Conservation (phyloP, 2,113 vertebrate species). For the Trochalopteron elliotii region DNA sequence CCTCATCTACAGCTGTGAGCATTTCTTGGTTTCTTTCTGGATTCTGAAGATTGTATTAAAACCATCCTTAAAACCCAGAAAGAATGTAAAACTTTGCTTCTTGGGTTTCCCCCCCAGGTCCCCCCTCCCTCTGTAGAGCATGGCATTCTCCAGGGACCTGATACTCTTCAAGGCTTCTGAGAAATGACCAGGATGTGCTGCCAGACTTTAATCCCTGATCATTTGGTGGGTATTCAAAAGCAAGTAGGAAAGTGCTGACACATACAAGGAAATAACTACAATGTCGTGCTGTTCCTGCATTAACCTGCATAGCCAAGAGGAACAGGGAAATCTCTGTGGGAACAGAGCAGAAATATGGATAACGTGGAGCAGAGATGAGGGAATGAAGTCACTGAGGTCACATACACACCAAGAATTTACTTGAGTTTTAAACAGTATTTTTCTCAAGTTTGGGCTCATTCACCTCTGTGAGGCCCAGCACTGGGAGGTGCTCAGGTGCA, state of each 20-base stretch:
- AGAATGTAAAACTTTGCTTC: neutral
- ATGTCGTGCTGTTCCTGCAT: neutral
- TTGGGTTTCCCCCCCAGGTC: neutral
- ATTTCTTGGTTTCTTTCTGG: neutral
- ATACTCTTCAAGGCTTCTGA: neutral
- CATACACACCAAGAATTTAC: fast-evolving
- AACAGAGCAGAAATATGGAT: fast-evolving
- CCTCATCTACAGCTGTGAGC: neutral
- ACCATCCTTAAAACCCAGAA: neutral
- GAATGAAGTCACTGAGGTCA: neutral
- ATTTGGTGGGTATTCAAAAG: neutral
- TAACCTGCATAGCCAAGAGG: neutral
- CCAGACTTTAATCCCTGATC: neutral
- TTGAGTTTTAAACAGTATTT: neutral
- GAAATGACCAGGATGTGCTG: neutral
- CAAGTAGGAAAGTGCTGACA: conserved; percentile 21
- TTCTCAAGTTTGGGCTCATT: neutral
- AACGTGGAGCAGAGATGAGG: neutral
- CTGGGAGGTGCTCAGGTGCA: neutral
- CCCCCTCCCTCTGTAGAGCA: neutral
- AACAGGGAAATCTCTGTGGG: neutral
- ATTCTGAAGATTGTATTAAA: neutral
- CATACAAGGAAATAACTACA: neutral
- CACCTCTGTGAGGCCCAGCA: neutral
- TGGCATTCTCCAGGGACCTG: neutral